These are phyloP conservation scores for Cataglyphis cursor DNA, from an alignment of 2,888 invertebrate genomes.

Conservation along the genomic window DNA sequence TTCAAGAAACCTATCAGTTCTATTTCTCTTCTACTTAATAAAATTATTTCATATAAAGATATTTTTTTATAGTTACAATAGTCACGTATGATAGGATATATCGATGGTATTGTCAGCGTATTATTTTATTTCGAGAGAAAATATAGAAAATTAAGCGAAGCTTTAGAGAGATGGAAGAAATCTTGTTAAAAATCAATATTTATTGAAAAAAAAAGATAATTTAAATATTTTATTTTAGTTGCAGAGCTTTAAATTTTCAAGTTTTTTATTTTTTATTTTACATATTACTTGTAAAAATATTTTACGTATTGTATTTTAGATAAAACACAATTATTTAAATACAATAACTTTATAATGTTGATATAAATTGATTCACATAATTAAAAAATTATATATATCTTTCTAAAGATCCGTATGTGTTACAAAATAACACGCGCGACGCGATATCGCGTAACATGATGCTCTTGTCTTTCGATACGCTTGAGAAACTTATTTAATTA, in stretches of 20 bases:
- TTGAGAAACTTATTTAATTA: conserved; percentile 51
- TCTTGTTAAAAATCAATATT: not conserved
- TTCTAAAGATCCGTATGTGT: not conserved
- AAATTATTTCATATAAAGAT: not conserved
- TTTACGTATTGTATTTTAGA: not conserved
- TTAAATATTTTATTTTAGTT: conserved; percentile 2
- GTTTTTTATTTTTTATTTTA: not conserved
- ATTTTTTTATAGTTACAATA: conserved; percentile 6
- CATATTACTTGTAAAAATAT: not conserved
- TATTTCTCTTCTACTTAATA: not conserved
- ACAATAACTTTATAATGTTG: not conserved
- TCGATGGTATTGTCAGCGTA: not conserved
- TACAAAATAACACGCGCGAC: not conserved
- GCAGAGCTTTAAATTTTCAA: not conserved
- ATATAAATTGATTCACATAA: not conserved
- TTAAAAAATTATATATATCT: not conserved
- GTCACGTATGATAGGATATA: not conserved
- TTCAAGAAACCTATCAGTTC: not conserved
- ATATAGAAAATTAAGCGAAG: not conserved
- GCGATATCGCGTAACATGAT: not conserved
- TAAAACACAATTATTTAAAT: not conserved
- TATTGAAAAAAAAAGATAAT: not conserved
- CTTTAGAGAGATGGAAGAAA: too few relatives aligned
- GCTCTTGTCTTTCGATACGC: conserved; percentile 4
- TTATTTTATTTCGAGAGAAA: not conserved